A percentile compares a stretch with the other conserved stretches of the same genome.
phyloP scores from a whole-genome alignment of 2,888 invertebrate genomes.

The Leucophenga montana region DNA sequence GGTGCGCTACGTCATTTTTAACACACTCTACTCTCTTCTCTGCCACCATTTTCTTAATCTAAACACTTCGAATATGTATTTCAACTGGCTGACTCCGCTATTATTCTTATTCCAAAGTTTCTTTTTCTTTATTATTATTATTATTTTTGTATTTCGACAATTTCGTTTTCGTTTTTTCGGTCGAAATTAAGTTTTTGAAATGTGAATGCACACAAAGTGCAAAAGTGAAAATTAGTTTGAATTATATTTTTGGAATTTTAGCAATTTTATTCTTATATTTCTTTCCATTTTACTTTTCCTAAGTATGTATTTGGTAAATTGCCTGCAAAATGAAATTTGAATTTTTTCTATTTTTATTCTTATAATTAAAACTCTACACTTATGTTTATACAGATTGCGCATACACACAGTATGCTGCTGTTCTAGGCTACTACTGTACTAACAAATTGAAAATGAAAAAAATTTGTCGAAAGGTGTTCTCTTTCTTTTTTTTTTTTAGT shows the following conservation, averaged over 20 bases:
- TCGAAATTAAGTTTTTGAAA: constrained; percentile 18
- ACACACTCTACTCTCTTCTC: neutral
- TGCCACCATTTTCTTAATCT: neutral
- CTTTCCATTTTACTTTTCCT: neutral
- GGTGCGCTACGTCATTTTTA: constrained; percentile 15
- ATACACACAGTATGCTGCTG: neutral
- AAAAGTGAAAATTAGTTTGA: neutral
- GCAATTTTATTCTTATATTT: neutral
- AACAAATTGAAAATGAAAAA: constrained; percentile 13
- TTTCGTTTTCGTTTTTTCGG: constrained; percentile 27
- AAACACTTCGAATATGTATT: neutral
- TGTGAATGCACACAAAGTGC: constrained; percentile 14
- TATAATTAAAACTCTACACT: constrained; percentile 4
- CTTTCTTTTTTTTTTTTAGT: constrained; percentile 34
- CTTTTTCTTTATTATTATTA: constrained; percentile 11
- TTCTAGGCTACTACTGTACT: neutral
- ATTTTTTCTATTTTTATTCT: neutral
- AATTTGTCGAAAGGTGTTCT: constrained; percentile 25
- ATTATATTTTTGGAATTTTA: neutral
- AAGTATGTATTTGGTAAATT: constrained; percentile 1
- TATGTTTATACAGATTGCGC: neutral
- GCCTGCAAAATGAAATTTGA: neutral
- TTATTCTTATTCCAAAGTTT: constrained; percentile 42
- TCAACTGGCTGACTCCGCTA: constrained; percentile 10
- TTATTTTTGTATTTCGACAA: constrained; percentile 2